Base-by-base conservation (phyloP, 1,140 invertebrate species). In the Leptoteleia sp. region DNA sequence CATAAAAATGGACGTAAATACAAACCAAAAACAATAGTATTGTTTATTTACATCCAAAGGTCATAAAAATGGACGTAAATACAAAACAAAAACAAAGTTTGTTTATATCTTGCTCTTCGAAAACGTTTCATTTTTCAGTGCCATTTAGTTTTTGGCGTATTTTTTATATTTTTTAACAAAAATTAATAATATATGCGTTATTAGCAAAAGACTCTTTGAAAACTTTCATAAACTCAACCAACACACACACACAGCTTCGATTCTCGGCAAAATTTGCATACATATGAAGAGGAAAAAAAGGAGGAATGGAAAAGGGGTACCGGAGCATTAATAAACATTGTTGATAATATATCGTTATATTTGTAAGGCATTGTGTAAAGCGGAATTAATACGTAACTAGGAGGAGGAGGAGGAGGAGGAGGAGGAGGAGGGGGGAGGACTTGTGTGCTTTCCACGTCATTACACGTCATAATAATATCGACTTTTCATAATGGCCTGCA, bases 381-480 rank as follows among this genome's bases (percentile, higher is more conserved):
- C 37, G 48, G 22, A 67, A 67, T 67, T 67, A 67, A 67, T 52
- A 52, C 61, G 61, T 65, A 65, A 65, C 47, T n/a, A n/a, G n/a
- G n/a, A n/a, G n/a, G n/a, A n/a, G n/a, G n/a, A n/a, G n/a, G n/a
- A n/a, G n/a, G n/a, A n/a, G n/a, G n/a, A n/a, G n/a, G n/a, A n/a
- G n/a, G n/a, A n/a, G n/a, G n/a, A n/a, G n/a, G n/a, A n/a, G n/a
- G n/a, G 4, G 7, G 6, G 4, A 22, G 25, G 6, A 52, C 19
- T 62, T 62, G 31, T 52, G 37, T 43, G 48, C 61, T 65, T 65
- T 65, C 48, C 48, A 65, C 37, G 48, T 65, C 48, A 65, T 52
- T 54, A 65, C 12, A 45, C 48, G 48, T 45, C 47, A 65, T 54
- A 65, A 52, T 65, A 54, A 43, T 54, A 65, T 54, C 61, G 38